Percentiles rank a stretch among this genome's conserved stretches.
Conservation (phyloP, 2,113 vertebrate genomes). For the Seriola aureovittata region DNA sequence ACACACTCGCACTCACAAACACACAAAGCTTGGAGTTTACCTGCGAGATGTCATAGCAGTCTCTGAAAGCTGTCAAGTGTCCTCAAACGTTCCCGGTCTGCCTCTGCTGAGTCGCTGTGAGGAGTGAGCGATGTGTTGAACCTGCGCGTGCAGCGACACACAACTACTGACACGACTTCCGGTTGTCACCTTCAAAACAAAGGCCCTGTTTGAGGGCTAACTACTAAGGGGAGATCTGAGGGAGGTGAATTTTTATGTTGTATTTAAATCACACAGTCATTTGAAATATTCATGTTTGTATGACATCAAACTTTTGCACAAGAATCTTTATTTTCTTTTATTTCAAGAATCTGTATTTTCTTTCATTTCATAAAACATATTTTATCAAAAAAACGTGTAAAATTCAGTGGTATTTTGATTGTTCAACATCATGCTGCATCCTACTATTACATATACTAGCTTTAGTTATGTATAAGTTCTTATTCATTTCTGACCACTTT, state of each 20-base stretch:
- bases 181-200: conserved; percentile 66
- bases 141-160: neutral
- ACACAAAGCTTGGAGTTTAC: conserved; percentile 71
- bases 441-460: too few relatives aligned
- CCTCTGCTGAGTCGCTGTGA: conserved; percentile 32
- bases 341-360: too few relatives aligned
- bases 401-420: neutral
- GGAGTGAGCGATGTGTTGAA: conserved; percentile 30
- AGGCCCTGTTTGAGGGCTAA: fast-evolving
- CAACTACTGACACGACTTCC: conserved; percentile 29
- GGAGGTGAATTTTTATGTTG: neutral
- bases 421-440: neutral
- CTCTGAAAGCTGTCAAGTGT: conserved; percentile 64
- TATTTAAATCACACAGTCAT: neutral
- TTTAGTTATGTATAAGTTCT: too few relatives aligned
- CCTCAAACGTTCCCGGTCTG: conserved; percentile 56
- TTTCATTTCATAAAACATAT: too few relatives aligned
- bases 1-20: neutral
- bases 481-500: neutral
- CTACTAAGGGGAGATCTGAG: neutral
- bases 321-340: neutral
- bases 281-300: neutral
- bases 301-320: too few relatives aligned
- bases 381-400: too few relatives aligned
- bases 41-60: conserved; percentile 91